Evolutionary conservation across 2,888 invertebrate species (phyloP), one percentile per base, ranked within the genome.

Genomic region (Deilephila elpenor): DNA sequence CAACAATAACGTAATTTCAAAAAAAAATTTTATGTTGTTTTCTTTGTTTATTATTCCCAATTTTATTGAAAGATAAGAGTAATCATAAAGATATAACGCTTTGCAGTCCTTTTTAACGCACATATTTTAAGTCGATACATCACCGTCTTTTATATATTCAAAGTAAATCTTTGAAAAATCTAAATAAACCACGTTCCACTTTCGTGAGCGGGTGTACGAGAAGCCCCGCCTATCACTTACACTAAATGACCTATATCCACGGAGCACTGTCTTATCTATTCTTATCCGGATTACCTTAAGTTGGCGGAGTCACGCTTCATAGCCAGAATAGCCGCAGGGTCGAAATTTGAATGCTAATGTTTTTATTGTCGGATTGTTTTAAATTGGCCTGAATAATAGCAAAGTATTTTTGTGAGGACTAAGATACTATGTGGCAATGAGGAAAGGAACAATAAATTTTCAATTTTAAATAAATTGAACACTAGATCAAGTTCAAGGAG

Each of bases 141-240:
- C 32, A 32, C 32, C 32, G 5, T 32, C 32, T 32, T 44, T 44
- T 14, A 44, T 11, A 11, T 44, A 37, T 44, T 1, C 20, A 4
- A 44, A 67, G 5, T 14, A 20, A 53, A 25, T 1, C n/a, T 8
- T 60, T 20, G 20, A 29, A n/a, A 61, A 71, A 34, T 34, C 2
- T 56, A 71, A 32, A 71, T 34, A 59, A n/a, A 56, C 59, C 29
- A 32, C 56, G 34, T 53, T 56, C 70, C n/a, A 71, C 32, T 53
- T 72, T 62, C 53, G 32, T n/a, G 19, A n/a, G 19, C 7, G 37
- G 29, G 62, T 61, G 29, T 71, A 61, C 71, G 53, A 20, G 81
- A 78, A 81, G 81, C 82, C 82, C 70, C 82, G 79, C 82, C 82
- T 81, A 76, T 77, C 81, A 81, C 82, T 82, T 81, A 79, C 77